phyloP scores from a whole-genome alignment of 2,888 invertebrate species.

The Eupithecia pulchellata region DNA sequence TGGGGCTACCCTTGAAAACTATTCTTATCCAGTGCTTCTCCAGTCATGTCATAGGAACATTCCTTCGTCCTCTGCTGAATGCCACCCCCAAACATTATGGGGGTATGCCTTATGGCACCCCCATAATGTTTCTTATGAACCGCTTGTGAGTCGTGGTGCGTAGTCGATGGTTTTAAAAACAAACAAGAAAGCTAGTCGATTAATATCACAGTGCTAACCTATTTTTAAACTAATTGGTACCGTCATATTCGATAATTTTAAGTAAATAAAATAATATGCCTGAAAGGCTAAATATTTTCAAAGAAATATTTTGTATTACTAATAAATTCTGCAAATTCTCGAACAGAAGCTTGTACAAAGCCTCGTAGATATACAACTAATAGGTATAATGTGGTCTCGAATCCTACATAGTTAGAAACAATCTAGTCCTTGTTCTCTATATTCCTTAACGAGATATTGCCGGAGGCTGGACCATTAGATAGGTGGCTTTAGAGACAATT shows the following conservation, averaged over 20 bases:
- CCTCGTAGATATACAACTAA: not conserved
- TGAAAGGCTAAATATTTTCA: not conserved
- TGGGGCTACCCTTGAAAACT: too few species aligned
- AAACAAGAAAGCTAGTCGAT: too few species aligned
- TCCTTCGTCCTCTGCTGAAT: not conserved
- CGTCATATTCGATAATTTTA: not conserved
- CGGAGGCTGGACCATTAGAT: constrained; percentile 10
- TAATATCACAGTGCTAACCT: too few species aligned
- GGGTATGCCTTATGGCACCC: too few species aligned
- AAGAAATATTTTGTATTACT: not conserved
- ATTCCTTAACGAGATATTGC: constrained; percentile 28
- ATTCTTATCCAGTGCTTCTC: too few species aligned
- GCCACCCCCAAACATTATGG: too few species aligned
- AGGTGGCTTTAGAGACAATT: constrained; percentile 9
- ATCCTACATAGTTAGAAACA: not conserved
- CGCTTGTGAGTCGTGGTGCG: too few species aligned
- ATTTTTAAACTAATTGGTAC: not conserved
- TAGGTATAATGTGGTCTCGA: not conserved
- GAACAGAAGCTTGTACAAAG: not conserved
- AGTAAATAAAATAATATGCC: too few species aligned
- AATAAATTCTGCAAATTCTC: not conserved
- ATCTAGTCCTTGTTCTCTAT: not conserved
- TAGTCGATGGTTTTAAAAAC: too few species aligned
- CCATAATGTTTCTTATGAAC: too few species aligned
- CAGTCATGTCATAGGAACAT: too few species aligned